phyloP scores from a whole-genome alignment of 2,113 vertebrate genomes.

The Larimichthys polyactis region DNA sequence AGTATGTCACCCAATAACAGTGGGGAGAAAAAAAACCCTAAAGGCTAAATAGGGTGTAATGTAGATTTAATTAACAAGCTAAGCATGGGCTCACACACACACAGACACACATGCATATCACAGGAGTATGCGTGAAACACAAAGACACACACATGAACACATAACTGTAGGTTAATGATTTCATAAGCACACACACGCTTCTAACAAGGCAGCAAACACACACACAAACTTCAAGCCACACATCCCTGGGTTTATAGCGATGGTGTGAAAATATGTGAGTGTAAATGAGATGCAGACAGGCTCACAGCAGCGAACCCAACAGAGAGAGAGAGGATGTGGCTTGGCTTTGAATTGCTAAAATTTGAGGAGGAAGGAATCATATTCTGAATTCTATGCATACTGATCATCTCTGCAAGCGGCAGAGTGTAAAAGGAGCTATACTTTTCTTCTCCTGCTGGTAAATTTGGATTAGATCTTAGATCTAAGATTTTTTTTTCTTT shows the following conservation, averaged over 20 bases:
- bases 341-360: conserved; percentile 71
- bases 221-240: conserved; percentile 50
- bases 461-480: conserved; percentile 9
- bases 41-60: conserved; percentile 68
- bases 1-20: conserved; percentile 76
- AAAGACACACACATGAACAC: conserved; percentile 6
- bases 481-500: background rate
- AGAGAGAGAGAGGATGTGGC: conserved; percentile 64
- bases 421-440: conserved; percentile 4
- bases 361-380: conserved; percentile 58
- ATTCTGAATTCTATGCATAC: conserved; percentile 69
- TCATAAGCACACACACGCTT: conserved; percentile 36
- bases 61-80: conserved; percentile 82
- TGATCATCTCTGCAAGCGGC: conserved; percentile 47
- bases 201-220: conserved; percentile 29
- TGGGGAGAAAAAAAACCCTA: conserved; percentile 43
- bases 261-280: conserved; percentile 80
- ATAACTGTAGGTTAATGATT: conserved; percentile 46
- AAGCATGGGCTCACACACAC: conserved; percentile 36
- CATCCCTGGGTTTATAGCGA: conserved; percentile 54
- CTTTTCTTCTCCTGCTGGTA: conserved; percentile 13
- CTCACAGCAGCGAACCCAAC: conserved; percentile 69
- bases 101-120: conserved; percentile 16
- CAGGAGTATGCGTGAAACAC: background rate
- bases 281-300: conserved; percentile 85